Conservation (phyloP, 2,797 vertebrate species). For the Champsocephalus gunnari region DNA sequence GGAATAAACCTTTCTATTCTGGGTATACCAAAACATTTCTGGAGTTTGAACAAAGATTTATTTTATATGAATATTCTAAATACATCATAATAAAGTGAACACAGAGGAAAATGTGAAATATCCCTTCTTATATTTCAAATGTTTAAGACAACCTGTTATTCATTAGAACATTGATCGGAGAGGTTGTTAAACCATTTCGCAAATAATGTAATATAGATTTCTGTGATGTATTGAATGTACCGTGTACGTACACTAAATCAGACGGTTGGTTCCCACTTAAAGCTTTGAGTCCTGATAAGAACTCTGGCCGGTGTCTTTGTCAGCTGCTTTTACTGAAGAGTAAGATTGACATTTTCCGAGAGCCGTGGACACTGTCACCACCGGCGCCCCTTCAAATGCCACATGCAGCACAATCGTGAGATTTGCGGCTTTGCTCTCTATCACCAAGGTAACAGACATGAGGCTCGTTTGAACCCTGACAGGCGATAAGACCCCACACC, state of each 20-base stretch:
- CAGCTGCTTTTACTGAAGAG: slow-evolving; percentile 15
- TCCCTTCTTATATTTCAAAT: too few species aligned
- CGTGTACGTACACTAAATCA: background rate
- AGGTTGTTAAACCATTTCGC: background rate
- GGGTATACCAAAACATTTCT: too few species aligned
- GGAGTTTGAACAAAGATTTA: too few species aligned
- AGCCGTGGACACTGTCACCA: slow-evolving; percentile 35
- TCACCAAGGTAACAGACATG: slow-evolving; percentile 70
- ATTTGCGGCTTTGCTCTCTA: slow-evolving; percentile 60
- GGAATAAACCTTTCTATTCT: too few species aligned
- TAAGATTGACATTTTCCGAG: slow-evolving; percentile 48
- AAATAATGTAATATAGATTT: background rate
- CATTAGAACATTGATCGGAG: background rate
- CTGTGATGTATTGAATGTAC: background rate
- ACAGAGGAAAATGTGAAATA: too few species aligned
- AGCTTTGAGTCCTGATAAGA: slow-evolving; percentile 30
- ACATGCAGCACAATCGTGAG: slow-evolving; percentile 36
- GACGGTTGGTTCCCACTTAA: background rate
- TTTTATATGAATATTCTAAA: too few species aligned
- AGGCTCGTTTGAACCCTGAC: slow-evolving; percentile 57
- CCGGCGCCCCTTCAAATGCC: slow-evolving; percentile 47
- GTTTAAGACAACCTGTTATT: too few species aligned
- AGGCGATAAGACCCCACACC: slow-evolving; percentile 66
- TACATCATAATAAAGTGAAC: too few species aligned
- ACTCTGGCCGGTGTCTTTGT: slow-evolving; percentile 10